Evolutionary conservation across 2,888 invertebrate species (phyloP).

Genomic region (Chromoteleia sp.): DNA sequence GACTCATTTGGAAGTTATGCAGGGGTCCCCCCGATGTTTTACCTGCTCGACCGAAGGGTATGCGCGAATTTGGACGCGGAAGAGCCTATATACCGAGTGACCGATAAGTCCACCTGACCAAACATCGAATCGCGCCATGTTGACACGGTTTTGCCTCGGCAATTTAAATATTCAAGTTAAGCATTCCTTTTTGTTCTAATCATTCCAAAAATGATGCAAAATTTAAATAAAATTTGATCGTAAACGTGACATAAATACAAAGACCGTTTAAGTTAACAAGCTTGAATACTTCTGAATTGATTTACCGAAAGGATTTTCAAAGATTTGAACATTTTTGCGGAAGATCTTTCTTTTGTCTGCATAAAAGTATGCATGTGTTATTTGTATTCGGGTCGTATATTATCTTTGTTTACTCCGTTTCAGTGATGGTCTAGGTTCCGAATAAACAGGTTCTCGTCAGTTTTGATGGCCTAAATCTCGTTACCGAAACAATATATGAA

Average conservation of each 20-base stretch:
- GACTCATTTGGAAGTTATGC: conserved; percentile 15
- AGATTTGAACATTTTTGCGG: too few species aligned
- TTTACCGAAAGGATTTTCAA: too few species aligned
- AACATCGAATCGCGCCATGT: conserved; percentile 12
- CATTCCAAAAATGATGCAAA: too few species aligned
- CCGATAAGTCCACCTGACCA: conserved; percentile 11
- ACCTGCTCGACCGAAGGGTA: conserved; percentile 13
- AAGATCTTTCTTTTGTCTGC: background rate
- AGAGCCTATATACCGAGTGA: conserved; percentile 17
- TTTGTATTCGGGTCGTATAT: background rate
- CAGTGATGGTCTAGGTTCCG: conserved; percentile 21
- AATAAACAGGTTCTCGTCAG: conserved; percentile 13
- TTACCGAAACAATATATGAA: conserved; percentile 1
- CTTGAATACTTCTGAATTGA: too few species aligned
- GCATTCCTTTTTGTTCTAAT: too few species aligned
- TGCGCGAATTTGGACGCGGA: conserved; percentile 26
- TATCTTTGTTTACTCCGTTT: conserved; percentile 20
- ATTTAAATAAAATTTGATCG: too few species aligned
- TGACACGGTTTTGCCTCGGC: background rate
- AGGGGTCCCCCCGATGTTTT: conserved; percentile 10
- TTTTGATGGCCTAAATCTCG: conserved; percentile 4
- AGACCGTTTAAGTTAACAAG: too few species aligned
- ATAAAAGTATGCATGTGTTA: conserved; percentile 13
- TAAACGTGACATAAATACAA: too few species aligned
- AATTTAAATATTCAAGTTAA: too few species aligned